Percentiles rank a stretch among this genome's conserved stretches.
phyloP scores from a whole-genome alignment of 2,113 vertebrate genomes.

The Esox niger region DNA sequence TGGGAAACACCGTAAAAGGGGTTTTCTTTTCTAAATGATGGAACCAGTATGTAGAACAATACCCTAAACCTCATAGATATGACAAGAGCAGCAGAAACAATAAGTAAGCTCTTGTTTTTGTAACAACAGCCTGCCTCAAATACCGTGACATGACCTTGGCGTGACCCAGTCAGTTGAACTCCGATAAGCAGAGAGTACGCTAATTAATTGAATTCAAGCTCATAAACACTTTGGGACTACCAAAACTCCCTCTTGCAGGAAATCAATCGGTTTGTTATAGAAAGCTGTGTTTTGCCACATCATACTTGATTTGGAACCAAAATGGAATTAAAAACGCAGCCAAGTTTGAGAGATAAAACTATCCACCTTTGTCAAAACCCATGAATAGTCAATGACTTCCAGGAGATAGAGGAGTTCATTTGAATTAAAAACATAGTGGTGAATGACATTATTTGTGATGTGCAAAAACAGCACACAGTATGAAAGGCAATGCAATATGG shows the following conservation, averaged over 20 bases:
- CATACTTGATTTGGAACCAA: not conserved
- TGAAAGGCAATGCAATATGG: conserved; percentile 11
- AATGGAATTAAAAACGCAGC: not conserved
- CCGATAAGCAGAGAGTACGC: not conserved
- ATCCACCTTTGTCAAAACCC: too few relatives aligned
- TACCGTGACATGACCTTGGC: too few relatives aligned
- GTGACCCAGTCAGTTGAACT: not conserved
- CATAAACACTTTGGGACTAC: not conserved
- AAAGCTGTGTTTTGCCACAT: not conserved
- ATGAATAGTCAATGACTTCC: too few relatives aligned
- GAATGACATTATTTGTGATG: not conserved
- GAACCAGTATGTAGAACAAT: too few relatives aligned
- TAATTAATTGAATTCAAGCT: not conserved
- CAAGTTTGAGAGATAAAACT: too few relatives aligned
- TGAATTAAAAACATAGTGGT: not conserved
- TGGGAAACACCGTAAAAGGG: too few relatives aligned
- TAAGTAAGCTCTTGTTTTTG: too few relatives aligned
- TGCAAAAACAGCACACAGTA: not conserved
- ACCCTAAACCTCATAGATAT: too few relatives aligned
- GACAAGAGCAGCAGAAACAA: too few relatives aligned
- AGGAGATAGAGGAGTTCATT: not conserved
- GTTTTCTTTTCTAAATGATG: too few relatives aligned
- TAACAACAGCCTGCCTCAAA: too few relatives aligned
- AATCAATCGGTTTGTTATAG: not conserved
- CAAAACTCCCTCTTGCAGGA: not conserved